Evolutionary conservation across 2,797 vertebrate genomes (phyloP).

Genomic region (Remorina albescens): DNA sequence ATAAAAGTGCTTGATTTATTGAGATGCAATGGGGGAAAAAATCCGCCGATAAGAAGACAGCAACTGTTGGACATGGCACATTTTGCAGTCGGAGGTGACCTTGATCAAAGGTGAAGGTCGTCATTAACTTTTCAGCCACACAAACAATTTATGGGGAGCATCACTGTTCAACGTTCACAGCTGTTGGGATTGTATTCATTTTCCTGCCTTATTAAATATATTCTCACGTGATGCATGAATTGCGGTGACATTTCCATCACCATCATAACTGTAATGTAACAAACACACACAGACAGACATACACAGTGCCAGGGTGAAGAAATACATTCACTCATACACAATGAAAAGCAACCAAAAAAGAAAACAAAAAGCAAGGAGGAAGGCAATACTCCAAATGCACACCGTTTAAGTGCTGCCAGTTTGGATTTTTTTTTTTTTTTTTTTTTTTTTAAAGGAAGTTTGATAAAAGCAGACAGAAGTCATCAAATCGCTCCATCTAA

Average conservation of each 20-base stretch:
- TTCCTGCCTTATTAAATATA: no score
- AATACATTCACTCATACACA: neutral
- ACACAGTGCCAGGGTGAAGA: neutral
- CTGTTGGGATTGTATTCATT: neutral
- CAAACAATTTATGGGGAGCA: neutral
- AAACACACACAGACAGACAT: no score
- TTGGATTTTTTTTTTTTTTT: no score
- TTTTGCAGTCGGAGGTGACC: constrained; percentile 22
- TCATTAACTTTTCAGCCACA: constrained; percentile 3
- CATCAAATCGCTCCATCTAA: no score
- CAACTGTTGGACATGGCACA: no score
- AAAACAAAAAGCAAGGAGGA: neutral
- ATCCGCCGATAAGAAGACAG: no score
- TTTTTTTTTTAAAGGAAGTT: neutral
- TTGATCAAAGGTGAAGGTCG: constrained; percentile 26
- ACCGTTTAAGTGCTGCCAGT: neutral
- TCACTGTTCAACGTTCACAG: neutral
- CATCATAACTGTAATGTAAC: no score
- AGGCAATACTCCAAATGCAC: neutral
- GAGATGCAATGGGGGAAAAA: constrained; percentile 27
- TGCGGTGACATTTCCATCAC: no score
- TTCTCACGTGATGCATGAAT: neutral
- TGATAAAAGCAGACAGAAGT: neutral
- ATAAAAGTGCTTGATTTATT: constrained; percentile 49
- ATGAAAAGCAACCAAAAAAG: neutral